Base-by-base conservation (phyloP, 2,113 vertebrate genomes). In the Tragelaphus strepsiceros region DNA sequence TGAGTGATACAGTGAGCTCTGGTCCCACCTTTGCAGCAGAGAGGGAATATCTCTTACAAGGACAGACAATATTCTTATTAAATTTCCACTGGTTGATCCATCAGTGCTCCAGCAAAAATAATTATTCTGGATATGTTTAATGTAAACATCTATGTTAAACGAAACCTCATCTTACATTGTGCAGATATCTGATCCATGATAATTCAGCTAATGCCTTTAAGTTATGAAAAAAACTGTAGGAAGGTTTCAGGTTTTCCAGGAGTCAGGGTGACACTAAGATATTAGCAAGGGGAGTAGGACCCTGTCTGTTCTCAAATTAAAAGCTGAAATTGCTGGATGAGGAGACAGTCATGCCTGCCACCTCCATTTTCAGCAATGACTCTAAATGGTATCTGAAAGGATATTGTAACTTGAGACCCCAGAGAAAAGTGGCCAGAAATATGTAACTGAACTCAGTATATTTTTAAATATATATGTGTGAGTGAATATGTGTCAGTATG, bases 81-180 rank as follows among this genome's bases (percentile, higher is more conserved):
- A 98, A 98, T 98, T 98, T 97, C 95, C 96, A 87, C 98, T 98
- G 95, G 97, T 95, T 98, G 98, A 98, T 98, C 94, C 98, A 98
- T 98, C 98, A 97, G 86, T 95, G 96, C 71, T 96, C 39, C 88
- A 91, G 85, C 94, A 94, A 96, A 99, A 98, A 98, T 97, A 98
- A 98, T 98, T 98, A 97, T 98, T 98, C 97, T 98, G 94, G 98
- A 97, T 98, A 97, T 97, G 95, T 98, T 98, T 98, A 98, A 98
- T 98, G 97, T 98, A 98, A 98, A 99, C 98, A 98, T 96, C 92
- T 97, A 93, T 97, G 95, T 98, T 98, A 98, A 98, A 96, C 80
- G 91, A 98, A 99, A 98, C 94, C 89, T 97, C 97, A 98, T 96
- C 98, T 98, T 98, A 89, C 91, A 97, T 97, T 98, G 93, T 98